Conservation (phyloP, 2,113 vertebrate genomes). For the Serilophus lunatus region DNA sequence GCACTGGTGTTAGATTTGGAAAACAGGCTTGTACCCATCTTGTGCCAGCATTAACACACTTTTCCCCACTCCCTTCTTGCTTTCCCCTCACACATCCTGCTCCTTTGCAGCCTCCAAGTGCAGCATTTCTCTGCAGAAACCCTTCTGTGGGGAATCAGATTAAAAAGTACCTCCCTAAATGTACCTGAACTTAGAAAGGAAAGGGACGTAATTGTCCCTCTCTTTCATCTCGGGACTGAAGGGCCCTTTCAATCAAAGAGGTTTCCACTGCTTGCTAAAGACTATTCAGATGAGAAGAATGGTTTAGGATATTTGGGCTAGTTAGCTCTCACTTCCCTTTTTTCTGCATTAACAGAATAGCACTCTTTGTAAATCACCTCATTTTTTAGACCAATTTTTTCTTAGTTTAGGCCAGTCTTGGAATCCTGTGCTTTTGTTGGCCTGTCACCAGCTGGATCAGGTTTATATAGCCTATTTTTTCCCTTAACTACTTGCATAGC, state of each 20-base stretch:
- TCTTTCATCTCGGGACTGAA: conserved; percentile 38
- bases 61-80: background rate
- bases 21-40: background rate
- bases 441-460: conserved; percentile 24
- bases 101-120: background rate
- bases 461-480: background rate
- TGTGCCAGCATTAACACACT: background rate
- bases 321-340: background rate
- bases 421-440: conserved; percentile 49
- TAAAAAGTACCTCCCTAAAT: background rate
- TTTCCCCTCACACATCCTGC: background rate
- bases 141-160: background rate
- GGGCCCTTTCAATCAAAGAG: conserved; percentile 22
- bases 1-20: background rate
- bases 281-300: conserved; percentile 51
- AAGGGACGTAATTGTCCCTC: conserved; percentile 26
- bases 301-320: conserved; percentile 4
- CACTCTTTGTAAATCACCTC: conserved; percentile 4
- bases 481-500: background rate
- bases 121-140: background rate
- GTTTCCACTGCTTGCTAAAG: conserved; percentile 11
- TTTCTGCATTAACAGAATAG: background rate
- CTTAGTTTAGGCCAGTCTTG: conserved; percentile 1
- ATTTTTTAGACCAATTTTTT: background rate
- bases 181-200: background rate